Conservation (phyloP, 2,113 vertebrate species). For the Callopanchax toddi region DNA sequence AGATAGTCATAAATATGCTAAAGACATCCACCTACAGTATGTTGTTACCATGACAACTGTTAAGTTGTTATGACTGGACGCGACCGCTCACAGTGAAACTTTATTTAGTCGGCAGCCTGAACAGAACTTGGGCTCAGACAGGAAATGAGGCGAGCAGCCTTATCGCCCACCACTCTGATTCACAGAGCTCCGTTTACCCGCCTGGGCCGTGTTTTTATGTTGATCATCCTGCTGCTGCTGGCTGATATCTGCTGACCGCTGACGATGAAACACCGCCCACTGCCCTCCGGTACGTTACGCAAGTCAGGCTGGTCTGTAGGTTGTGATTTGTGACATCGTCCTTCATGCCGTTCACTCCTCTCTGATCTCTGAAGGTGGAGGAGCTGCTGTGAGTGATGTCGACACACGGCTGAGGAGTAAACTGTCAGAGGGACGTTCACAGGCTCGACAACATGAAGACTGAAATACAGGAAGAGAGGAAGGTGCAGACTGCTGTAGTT, state of each 20-base stretch:
- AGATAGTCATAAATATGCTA: no score
- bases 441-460: background rate
- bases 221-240: background rate
- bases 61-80: background rate
- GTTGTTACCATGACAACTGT: background rate
- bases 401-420: background rate
- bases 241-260: slow-evolving; percentile 9
- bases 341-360: background rate
- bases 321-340: background rate
- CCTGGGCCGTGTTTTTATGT: slow-evolving; percentile 8
- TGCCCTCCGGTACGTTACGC: slow-evolving; percentile 2
- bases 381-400: background rate
- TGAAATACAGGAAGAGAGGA: slow-evolving; percentile 1
- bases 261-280: slow-evolving; percentile 19
- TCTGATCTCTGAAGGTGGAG: background rate
- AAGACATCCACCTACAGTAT: no score
- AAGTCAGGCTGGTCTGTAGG: slow-evolving; percentile 21
- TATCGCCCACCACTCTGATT: slow-evolving; percentile 8
- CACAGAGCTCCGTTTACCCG: background rate
- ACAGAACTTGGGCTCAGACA: background rate
- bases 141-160: background rate
- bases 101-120: background rate
- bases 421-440: slow-evolving; percentile 13
- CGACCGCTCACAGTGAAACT: no score
- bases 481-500: slow-evolving; percentile 49